Base-by-base conservation (phyloP, 2,888 invertebrate genomes). In the Tachina fera region DNA sequence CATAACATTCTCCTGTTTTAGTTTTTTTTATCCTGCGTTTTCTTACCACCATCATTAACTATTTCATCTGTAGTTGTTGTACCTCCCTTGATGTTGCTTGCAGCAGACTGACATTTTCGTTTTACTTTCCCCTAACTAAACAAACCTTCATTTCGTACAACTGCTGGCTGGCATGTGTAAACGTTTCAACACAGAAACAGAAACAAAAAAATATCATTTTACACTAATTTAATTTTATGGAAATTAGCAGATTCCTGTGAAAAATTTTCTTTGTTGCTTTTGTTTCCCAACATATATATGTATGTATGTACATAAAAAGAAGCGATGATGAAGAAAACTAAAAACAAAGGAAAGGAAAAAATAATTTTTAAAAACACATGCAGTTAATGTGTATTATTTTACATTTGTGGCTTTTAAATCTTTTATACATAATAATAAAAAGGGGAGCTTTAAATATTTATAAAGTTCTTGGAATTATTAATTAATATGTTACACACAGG, bases 171-270 rank as follows among this genome's bases (percentile, higher is more conserved):
- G 75, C 31, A 70, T 85, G 67, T 71, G 78, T 79, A 75, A 75
- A 86, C 56, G 78, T 79, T 83, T 77, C 72, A 63, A 79, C 71
- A 19, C 41, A 53, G 47, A 56, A 75, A 16, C 10, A 19, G n/a
- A n/a, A n/a, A 22, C 3, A 22, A 22, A 68, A 51, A 83, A 83
- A 86, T 86, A 86, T 86, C 83, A 86, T 79, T 83, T 86, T 86
- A 83, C 83, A 86, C 76, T 31, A 86, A 82, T 79, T 83, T 49
- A 60, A 81, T 86, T 76, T 86, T 76, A 80, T 67, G 86, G 79
- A 83, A 86, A 86, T 86, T 86, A 86, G 71, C 83, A 67, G 58
- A 83, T 83, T 83, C 51, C 45, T 72, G 63, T 77, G 77, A 77
- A 83, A 70, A 68, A 41, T 51, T n/a, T 6, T 49, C 47, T 63